Conservation (phyloP, 1,140 invertebrate species). For the Physella acuta region DNA sequence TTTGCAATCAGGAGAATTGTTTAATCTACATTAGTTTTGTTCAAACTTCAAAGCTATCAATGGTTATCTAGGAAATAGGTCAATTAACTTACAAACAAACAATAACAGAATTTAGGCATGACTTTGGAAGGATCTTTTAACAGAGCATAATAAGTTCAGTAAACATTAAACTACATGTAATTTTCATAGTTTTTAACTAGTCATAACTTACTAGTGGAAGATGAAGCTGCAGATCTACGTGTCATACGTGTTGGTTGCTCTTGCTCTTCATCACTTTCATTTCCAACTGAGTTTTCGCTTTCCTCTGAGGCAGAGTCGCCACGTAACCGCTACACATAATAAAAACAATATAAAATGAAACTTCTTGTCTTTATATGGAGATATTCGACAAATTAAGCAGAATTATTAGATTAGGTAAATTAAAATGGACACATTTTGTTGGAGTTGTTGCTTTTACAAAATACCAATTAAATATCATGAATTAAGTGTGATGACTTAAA, state of each 20-base stretch:
- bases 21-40: neutral
- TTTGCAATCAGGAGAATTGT: neutral
- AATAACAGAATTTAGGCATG: neutral
- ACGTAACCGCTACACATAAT: neutral
- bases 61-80: neutral
- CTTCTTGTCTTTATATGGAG: neutral
- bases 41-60: neutral
- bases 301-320: constrained; percentile 22
- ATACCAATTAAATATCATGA: neutral
- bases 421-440: neutral
- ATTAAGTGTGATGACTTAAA: no score
- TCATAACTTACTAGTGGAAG: neutral
- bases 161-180: neutral
- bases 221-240: constrained; percentile 12
- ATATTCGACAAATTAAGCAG: neutral
- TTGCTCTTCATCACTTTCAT: constrained; percentile 23
- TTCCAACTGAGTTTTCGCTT: constrained; percentile 8
- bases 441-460: neutral
- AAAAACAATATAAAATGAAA: neutral
- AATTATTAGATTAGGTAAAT: neutral
- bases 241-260: constrained; percentile 17
- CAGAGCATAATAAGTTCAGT: no score
- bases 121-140: neutral
- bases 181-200: neutral
- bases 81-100: neutral